Evolutionary conservation across 2,888 invertebrate genomes (phyloP).

Genomic region (Coenonympha arcania): DNA sequence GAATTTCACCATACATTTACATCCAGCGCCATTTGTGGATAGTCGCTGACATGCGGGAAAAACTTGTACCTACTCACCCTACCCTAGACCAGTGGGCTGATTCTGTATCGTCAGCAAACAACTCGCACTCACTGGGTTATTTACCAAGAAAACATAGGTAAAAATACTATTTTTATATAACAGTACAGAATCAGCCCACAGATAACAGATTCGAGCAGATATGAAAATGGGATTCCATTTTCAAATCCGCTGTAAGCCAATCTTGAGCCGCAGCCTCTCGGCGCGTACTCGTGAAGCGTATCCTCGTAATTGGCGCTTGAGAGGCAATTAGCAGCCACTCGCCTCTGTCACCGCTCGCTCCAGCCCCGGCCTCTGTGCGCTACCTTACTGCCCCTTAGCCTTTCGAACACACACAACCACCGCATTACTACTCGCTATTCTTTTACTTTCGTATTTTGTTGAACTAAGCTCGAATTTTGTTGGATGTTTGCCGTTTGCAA

Average conservation of each 20-base stretch:
- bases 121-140: no score
- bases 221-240: no score
- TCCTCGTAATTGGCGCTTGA: slow-evolving; percentile 62
- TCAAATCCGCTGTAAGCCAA: slow-evolving; percentile 10
- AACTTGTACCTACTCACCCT: no score
- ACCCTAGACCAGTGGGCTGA: no score
- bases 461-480: slow-evolving; percentile 15
- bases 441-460: slow-evolving; percentile 32
- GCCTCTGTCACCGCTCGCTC: slow-evolving; percentile 45
- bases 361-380: slow-evolving; percentile 35
- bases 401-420: slow-evolving; percentile 18
- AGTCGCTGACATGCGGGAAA: no score
- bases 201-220: no score
- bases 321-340: slow-evolving; percentile 65
- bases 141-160: no score
- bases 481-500: slow-evolving; percentile 4
- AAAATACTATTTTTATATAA: no score
- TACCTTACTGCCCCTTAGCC: slow-evolving; percentile 39
- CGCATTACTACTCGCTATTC: slow-evolving; percentile 29
- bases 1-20: no score
- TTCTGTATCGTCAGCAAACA: no score
- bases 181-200: no score
- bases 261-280: slow-evolving; percentile 7
- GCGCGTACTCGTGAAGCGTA: slow-evolving; percentile 20
- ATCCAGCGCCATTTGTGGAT: no score